phyloP scores from a whole-genome alignment of 2,888 invertebrate species.

The Pachymerium ferrugineum region DNA sequence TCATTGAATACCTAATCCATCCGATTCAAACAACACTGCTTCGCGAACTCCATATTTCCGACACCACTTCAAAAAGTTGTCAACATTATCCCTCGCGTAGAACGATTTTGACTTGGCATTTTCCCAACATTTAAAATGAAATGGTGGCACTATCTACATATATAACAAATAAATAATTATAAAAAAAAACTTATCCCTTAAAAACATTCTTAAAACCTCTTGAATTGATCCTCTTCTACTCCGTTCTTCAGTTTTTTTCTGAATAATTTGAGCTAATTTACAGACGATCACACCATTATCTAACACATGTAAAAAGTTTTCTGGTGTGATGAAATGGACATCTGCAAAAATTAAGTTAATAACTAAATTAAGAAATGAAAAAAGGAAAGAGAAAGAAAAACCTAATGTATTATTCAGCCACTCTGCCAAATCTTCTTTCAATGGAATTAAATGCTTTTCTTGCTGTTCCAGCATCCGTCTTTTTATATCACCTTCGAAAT shows the following conservation, averaged over 20 bases:
- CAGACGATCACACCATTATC: slow-evolving; percentile 80
- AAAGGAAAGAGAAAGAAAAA: slow-evolving; percentile 46
- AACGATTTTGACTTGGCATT: slow-evolving; percentile 77
- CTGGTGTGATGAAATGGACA: slow-evolving; percentile 63
- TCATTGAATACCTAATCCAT: slow-evolving; percentile 78
- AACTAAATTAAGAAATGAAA: slow-evolving; percentile 23
- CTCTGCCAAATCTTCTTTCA: slow-evolving; percentile 80
- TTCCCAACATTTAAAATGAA: slow-evolving; percentile 72
- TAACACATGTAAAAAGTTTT: slow-evolving; percentile 72
- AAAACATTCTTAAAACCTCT: slow-evolving; percentile 33
- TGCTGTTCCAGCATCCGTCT: slow-evolving; percentile 65
- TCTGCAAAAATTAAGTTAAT: no score
- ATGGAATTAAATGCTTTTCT: slow-evolving; percentile 69
- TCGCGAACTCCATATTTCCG: slow-evolving; percentile 76
- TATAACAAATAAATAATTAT: slow-evolving; percentile 27
- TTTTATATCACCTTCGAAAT: slow-evolving; percentile 29
- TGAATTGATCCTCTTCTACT: slow-evolving; percentile 36
- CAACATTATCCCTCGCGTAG: slow-evolving; percentile 82
- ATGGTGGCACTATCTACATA: slow-evolving; percentile 62
- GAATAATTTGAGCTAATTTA: slow-evolving; percentile 71
- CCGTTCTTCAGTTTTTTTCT: slow-evolving; percentile 62
- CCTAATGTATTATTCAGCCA: slow-evolving; percentile 82
- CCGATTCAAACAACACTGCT: slow-evolving; percentile 82
- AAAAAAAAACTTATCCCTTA: not conserved
- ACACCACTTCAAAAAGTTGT: slow-evolving; percentile 82